A percentile compares a stretch with the other conserved stretches of the same genome.
Conservation (phyloP, 2,797 vertebrate species). For the Ibycter americanus region DNA sequence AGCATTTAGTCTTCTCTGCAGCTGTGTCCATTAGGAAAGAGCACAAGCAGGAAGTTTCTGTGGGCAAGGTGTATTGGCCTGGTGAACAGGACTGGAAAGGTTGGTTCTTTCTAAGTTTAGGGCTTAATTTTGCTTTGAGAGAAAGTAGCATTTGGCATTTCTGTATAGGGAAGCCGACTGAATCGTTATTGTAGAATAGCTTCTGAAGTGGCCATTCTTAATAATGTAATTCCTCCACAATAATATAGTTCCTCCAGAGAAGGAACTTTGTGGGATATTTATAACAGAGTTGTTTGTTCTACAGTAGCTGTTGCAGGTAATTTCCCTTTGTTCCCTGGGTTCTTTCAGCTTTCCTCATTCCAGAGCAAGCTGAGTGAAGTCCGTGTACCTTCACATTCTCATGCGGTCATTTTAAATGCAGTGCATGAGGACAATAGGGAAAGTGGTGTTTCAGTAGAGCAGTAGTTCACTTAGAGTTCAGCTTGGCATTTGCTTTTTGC, state of each 20-base stretch:
- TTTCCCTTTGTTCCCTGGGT: constrained; percentile 39
- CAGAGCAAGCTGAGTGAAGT: neutral
- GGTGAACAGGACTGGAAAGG: neutral
- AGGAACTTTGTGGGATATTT: constrained; percentile 36
- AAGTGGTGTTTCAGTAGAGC: neutral
- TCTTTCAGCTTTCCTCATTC: neutral
- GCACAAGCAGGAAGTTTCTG: neutral
- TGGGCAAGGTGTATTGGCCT: neutral
- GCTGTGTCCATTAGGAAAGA: neutral
- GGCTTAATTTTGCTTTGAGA: neutral
- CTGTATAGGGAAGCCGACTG: constrained; percentile 38
- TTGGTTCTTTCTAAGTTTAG: neutral
- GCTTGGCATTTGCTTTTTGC: neutral
- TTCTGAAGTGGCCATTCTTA: constrained; percentile 37
- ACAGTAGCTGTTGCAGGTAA: neutral
- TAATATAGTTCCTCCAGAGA: neutral
- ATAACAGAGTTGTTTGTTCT: constrained; percentile 5
- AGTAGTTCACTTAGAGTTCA: constrained; percentile 43
- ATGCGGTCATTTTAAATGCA: neutral
- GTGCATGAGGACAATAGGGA: neutral
- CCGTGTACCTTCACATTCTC: neutral
- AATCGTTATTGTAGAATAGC: constrained; percentile 44
- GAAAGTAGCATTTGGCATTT: neutral
- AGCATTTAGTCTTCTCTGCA: neutral
- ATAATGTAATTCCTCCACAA: neutral